Conservation (phyloP, 2,797 vertebrate genomes). For the Sebastes cheni region DNA sequence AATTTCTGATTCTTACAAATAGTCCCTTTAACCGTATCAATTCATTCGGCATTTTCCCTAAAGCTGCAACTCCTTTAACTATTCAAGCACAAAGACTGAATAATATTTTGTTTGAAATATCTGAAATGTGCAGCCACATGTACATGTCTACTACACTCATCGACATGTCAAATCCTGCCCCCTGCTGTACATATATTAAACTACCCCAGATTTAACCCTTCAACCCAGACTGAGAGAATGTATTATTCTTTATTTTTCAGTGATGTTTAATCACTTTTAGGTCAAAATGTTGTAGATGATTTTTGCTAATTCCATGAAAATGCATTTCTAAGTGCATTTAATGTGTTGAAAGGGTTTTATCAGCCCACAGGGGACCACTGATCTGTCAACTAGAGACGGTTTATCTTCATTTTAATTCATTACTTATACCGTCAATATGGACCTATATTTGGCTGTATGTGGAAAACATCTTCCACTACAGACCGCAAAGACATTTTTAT, state of each 20-base stretch:
- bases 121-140: neutral
- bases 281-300: neutral
- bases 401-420: neutral
- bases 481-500: slow-evolving; percentile 2
- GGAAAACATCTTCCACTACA: neutral
- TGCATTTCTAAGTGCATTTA: slow-evolving; percentile 4
- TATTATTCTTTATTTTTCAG: neutral
- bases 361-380: neutral
- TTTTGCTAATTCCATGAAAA: neutral
- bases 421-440: neutral
- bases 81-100: slow-evolving; percentile 41
- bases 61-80: neutral
- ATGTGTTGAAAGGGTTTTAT: neutral
- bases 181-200: slow-evolving; percentile 24
- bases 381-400: neutral
- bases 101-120: slow-evolving; percentile 7
- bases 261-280: neutral
- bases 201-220: neutral
- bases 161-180: neutral
- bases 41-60: neutral
- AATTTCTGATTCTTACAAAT: too few species aligned
- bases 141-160: neutral
- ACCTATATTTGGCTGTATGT: neutral
- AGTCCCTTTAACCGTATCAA: neutral
- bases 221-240: slow-evolving; percentile 49